Conservation (phyloP, 2,113 vertebrate genomes). For the Orientallactaga bullata region DNA sequence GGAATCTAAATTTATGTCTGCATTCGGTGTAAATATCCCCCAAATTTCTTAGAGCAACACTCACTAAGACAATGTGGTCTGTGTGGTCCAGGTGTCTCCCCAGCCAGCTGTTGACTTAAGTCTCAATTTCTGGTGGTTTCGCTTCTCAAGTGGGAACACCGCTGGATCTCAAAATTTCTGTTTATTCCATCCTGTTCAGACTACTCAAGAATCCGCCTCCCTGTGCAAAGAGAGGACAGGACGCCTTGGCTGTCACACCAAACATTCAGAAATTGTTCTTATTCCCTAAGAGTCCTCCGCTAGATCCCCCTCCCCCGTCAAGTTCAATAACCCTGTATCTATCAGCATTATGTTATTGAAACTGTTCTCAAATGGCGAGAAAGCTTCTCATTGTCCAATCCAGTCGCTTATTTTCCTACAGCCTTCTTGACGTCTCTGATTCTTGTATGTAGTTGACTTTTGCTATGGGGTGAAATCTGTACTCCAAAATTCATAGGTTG, state of each 20-base stretch:
- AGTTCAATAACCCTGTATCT: not conserved
- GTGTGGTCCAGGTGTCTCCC: slow-evolving; percentile 50
- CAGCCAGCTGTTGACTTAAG: slow-evolving; percentile 58
- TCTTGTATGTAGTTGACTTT: slow-evolving; percentile 8
- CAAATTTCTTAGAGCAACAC: slow-evolving; percentile 47
- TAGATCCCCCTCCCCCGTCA: not conserved
- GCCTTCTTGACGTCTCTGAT: not conserved
- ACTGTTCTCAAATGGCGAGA: slow-evolving; percentile 30
- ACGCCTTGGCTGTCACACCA: not conserved
- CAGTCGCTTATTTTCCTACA: not conserved
- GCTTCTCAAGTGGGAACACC: slow-evolving; percentile 7
- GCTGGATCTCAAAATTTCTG: not conserved
- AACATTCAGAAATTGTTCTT: not conserved
- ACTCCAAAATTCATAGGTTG: not conserved
- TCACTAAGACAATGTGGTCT: slow-evolving; percentile 57
- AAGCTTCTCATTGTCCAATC: not conserved
- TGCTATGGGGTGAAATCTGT: not conserved
- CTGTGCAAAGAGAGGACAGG: not conserved
- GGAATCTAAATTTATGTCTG: slow-evolving; percentile 57
- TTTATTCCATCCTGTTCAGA: not conserved
- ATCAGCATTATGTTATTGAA: slow-evolving; percentile 9
- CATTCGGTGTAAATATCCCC: slow-evolving; percentile 57
- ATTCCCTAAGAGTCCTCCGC: not conserved
- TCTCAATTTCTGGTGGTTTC: slow-evolving; percentile 53
- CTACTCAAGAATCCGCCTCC: not conserved